Evolutionary conservation across 30 jellyfish, hydroid and myxozoan species (phyloP), one percentile per base, ranked within the genome.

Genomic region (Nemopilema nomurai): DNA sequence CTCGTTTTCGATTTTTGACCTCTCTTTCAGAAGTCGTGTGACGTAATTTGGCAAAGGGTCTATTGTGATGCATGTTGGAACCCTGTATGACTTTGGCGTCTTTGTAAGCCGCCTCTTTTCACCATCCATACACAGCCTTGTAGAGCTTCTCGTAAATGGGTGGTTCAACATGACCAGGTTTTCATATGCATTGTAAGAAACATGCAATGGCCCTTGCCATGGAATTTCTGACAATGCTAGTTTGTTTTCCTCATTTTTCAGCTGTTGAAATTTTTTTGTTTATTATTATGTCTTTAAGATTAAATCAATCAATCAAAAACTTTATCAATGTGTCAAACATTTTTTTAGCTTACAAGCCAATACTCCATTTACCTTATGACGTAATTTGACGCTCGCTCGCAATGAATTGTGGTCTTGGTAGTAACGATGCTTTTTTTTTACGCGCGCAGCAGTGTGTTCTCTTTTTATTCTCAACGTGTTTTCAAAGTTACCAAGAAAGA

Each of bases 121-220:
- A 23, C 31, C 76, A n/a, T n/a, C n/a, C n/a, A 67, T 23, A 67
- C 50, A 67, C 52, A 8, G 76, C 76, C 76, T 74, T 74, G 49
- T 41, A 31, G 18, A 49, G 70, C 64, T 32, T 25, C 18, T 49
- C 69, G 41, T 30, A 21, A 74, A 74, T 74, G 83, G 22, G 16
- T 74, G 83, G 64, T 74, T 74, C 69, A 74, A 41, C 31, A 49
- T 74, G 28, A 74, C 70, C 28, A 32, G 49, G 51, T 74, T 74
- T 66, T 74, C 70, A 6, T 74, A 70, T 74, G 83, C 83, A 33
- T 49, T 74, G 69, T 74, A 74, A 1, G 83, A 74, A 1, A 74
- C 83, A 74, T 74, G 83, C 1, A 74, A 74, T 25, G 83, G 51
- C 19, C 83, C 69, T 74, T 31, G 83, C 83, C 69, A 74, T 4